phyloP scores from a whole-genome alignment of 2,888 invertebrate genomes.

The Melipona beecheii region DNA sequence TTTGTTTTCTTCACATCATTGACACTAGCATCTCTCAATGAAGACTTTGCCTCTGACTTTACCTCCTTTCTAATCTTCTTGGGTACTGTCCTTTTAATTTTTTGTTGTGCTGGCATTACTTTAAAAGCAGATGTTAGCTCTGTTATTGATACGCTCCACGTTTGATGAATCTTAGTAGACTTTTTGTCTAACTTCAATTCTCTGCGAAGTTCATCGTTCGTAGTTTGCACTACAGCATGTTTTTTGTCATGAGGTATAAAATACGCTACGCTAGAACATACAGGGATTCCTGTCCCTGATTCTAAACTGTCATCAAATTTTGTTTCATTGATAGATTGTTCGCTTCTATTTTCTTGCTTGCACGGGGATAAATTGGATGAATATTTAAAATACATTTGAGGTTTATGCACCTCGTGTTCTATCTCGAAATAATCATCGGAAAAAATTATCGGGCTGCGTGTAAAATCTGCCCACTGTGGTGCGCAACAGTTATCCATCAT shows the following conservation, averaged over 20 bases:
- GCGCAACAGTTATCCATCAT: constrained; percentile 72
- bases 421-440: constrained; percentile 72
- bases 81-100: not conserved
- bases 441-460: constrained; percentile 66
- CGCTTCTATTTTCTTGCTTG: not conserved
- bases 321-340: not conserved
- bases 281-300: constrained; percentile 45
- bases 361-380: not conserved
- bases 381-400: not conserved
- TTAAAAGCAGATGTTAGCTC: constrained; percentile 47
- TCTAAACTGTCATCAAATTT: constrained; percentile 61
- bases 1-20: not conserved
- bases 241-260: constrained; percentile 57
- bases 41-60: not conserved
- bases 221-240: not conserved
- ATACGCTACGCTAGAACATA: constrained; percentile 64
- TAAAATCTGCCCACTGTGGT: constrained; percentile 78
- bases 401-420: constrained; percentile 54
- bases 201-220: constrained; percentile 59
- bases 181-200: constrained; percentile 59
- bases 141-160: constrained; percentile 41
- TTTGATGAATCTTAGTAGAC: constrained; percentile 13
- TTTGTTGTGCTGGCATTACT: constrained; percentile 37
- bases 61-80: not conserved
- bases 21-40: not conserved